Percentiles rank a stretch among this genome's conserved stretches.
Conservation (phyloP, 2,888 invertebrate species). For the Drosophila limbata region DNA sequence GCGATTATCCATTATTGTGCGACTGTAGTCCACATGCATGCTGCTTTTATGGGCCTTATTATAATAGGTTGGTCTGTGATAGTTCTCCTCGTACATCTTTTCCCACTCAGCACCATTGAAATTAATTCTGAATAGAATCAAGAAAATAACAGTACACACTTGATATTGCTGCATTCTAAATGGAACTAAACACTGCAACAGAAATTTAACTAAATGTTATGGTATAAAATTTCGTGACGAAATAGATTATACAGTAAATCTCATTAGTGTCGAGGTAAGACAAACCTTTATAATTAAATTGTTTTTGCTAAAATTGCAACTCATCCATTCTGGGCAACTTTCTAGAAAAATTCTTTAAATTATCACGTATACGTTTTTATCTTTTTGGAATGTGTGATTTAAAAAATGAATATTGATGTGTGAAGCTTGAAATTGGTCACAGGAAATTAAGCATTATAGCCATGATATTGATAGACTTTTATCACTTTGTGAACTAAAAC, state of each 20-base stretch:
- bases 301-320: background rate
- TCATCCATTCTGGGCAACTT: no score
- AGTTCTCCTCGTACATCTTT: conserved; percentile 42
- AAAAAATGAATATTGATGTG: conserved; percentile 12
- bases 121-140: conserved; percentile 4
- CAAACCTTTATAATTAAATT: background rate
- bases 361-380: background rate
- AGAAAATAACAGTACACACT: background rate
- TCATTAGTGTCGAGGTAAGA: background rate
- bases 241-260: background rate
- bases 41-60: conserved; percentile 22
- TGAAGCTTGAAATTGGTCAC: background rate
- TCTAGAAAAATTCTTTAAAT: background rate
- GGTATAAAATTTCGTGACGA: background rate
- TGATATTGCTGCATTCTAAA: conserved; percentile 25
- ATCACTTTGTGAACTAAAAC: background rate
- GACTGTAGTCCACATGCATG: conserved; percentile 49
- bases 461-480: conserved; percentile 2
- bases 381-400: background rate
- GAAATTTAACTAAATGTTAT: background rate
- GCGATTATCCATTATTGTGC: conserved; percentile 5
- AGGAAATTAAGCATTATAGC: background rate
- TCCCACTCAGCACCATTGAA: conserved; percentile 21
- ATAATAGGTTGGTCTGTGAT: conserved; percentile 56
- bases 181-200: conserved; percentile 1